Evolutionary conservation across 2,888 invertebrate species (phyloP), one percentile per base, ranked within the genome.

Genomic region (Villa cingulata): DNA sequence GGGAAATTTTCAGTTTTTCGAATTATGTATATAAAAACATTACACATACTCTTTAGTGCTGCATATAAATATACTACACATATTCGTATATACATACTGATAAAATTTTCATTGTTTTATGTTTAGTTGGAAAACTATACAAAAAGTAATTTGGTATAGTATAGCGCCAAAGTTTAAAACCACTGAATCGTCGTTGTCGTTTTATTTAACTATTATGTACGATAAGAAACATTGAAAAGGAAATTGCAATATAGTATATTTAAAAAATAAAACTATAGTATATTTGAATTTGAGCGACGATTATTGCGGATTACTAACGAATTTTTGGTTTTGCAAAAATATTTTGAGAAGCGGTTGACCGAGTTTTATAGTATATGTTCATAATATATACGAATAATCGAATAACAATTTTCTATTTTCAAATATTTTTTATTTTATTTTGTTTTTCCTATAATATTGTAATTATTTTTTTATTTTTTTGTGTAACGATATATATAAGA

Each of bases 1-100:
- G 46, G 41, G 46, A 46, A 46, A 46, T 36, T 45, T 46, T 42
- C 46, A 37, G 41, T 46, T 46, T 46, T 42, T 12, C 6, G 27
- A 41, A 46, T 46, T 37, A 46, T 42, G 42, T 41, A 46, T 41
- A 23, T 23, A n/a, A n/a, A n/a, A n/a, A n/a, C n/a, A n/a, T n/a
- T n/a, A n/a, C n/a, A 7, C 23, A 23, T 23, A 23, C 7, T 23
- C 23, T 6, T 23, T 6, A 6, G 23, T 23, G 7, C 23, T 4
- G 4, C 7, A 23, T 23, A 23, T 23, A 6, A 23, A 6, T 34
- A 39, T 36, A 23, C 41, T 15, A 15, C 36, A 36, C 36, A 36
- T 41, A 46, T 41, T 41, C 41, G 37, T 45, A n/a, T 23, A 7
- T 23, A 7, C 7, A 7, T 23, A 23, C 23, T 6, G 7, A 23